A percentile compares a stretch with the other conserved stretches of the same genome.
phyloP scores from a whole-genome alignment of 2,888 invertebrate species.

The Calameuta idolon region DNA sequence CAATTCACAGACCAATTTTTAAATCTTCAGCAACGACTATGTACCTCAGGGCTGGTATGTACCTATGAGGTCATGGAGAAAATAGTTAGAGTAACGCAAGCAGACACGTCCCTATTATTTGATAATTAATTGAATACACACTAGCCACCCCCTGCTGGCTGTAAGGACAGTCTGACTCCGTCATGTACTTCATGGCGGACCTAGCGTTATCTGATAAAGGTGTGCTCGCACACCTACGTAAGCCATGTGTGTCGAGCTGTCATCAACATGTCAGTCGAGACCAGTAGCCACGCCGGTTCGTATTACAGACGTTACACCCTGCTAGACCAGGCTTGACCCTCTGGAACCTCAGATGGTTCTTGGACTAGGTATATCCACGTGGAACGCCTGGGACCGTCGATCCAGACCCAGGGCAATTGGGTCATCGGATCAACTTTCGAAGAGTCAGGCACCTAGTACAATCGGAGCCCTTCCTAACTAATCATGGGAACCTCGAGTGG shows the following conservation, averaged over 20 bases:
- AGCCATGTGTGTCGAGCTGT: slow-evolving; percentile 22
- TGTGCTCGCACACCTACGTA: not conserved
- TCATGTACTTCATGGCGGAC: not conserved
- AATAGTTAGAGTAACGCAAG: not conserved
- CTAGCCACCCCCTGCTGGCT: not conserved
- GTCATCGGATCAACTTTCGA: not conserved
- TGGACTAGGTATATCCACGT: not conserved
- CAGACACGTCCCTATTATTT: slow-evolving; percentile 18
- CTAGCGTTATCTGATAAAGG: not conserved
- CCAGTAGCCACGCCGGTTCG: slow-evolving; percentile 24
- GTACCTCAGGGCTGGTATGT: too few relatives aligned
- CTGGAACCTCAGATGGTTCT: not conserved
- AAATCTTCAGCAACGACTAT: too few relatives aligned
- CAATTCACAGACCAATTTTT: too few relatives aligned
- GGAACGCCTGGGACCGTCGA: not conserved
- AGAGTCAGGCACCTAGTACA: not conserved
- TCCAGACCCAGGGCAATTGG: not conserved
- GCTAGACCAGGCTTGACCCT: not conserved
- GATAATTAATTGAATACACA: slow-evolving; percentile 33
- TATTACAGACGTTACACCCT: slow-evolving; percentile 19
- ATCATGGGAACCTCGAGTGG: slow-evolving; percentile 56
- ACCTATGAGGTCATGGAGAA: too few relatives aligned
- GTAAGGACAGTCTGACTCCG: not conserved
- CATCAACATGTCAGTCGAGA: slow-evolving; percentile 11
- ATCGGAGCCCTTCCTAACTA: slow-evolving; percentile 3